Evolutionary conservation across 2,797 vertebrate genomes (phyloP).

Genomic region (Gobionotothen gibberifrons): DNA sequence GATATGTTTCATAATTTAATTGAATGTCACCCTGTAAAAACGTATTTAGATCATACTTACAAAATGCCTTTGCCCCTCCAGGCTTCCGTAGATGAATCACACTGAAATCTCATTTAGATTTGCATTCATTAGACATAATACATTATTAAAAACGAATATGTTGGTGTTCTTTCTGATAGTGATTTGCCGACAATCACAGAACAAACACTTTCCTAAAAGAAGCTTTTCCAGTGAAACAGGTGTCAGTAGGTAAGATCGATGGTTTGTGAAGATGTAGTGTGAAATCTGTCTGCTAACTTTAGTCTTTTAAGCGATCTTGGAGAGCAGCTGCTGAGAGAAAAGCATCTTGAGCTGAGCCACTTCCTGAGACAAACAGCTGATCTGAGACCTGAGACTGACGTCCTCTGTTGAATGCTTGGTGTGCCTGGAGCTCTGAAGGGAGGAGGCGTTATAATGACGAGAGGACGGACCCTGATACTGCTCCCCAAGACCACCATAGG

Average conservation of each 20-base stretch:
- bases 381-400: conserved; percentile 79
- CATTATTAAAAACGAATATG: neutral
- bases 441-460: conserved; percentile 32
- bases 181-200: neutral
- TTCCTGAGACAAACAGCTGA: conserved; percentile 85
- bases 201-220: neutral
- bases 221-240: conserved; percentile 11
- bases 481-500: conserved; percentile 16
- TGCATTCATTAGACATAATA: neutral
- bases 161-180: conserved; percentile 6
- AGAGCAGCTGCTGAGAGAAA: conserved; percentile 84
- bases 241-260: neutral
- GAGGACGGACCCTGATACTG: conserved; percentile 38
- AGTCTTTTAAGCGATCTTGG: conserved; percentile 68
- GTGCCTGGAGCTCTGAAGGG: conserved; percentile 52
- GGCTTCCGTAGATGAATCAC: neutral
- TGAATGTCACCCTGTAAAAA: too few relatives aligned
- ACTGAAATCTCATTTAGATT: conserved; percentile 10
- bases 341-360: conserved; percentile 87
- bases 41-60: too few relatives aligned
- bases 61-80: too few relatives aligned
- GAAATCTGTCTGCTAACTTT: neutral
- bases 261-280: neutral
- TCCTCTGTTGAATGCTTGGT: conserved; percentile 65
- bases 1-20: too few relatives aligned